Evolutionary conservation across 2,113 vertebrate species (phyloP), one percentile per base, ranked within the genome.

Genomic region (Amazona vittata): DNA sequence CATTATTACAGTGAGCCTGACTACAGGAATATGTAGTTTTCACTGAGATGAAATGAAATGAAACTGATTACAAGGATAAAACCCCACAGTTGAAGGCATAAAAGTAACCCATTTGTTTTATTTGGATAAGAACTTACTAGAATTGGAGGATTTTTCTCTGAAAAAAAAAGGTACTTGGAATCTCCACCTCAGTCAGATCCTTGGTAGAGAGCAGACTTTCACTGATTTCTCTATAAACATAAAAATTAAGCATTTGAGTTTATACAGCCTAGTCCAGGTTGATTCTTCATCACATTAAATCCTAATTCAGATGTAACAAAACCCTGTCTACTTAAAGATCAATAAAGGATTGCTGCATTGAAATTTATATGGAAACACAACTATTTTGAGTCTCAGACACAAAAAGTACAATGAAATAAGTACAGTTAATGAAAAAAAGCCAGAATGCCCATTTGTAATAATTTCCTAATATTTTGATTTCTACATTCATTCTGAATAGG

Each of bases 161-260:
- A 94, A 93, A 98, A 98, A 90, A 90, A 98, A 98, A 11, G 47
- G 63, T 70, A 26, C 95, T 98, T 65, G 98, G 98, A 89, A 98
- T 98, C 68, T 98, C 63, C 22, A 98, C 97, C 50, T 98, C 97
- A 96, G 97, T 98, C 59, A 97, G 95, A 87, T 98, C 97, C 50
- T 99, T 98, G 89, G 97, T 97, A 73, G 97, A 98, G 65, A 98
- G 82, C 60, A 98, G 97, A 2, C 96, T 98, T 97, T 98, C 97
- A 93, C 95, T 98, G 79, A 98, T 98, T 94, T 99, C 98, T 98
- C 49, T 43, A 17, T 47, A 81, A 78, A 70, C 16, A 43, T 70
- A 80, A 86, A 89, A 88, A 52, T 85, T 37, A 46, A 29, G 5
- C 29, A 55, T 43, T 41, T 73, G 60, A n/a, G 7, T 50, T 90